Base-by-base conservation (phyloP, 23 tunicate genomes). In the Halocynthia roretzi region DNA sequence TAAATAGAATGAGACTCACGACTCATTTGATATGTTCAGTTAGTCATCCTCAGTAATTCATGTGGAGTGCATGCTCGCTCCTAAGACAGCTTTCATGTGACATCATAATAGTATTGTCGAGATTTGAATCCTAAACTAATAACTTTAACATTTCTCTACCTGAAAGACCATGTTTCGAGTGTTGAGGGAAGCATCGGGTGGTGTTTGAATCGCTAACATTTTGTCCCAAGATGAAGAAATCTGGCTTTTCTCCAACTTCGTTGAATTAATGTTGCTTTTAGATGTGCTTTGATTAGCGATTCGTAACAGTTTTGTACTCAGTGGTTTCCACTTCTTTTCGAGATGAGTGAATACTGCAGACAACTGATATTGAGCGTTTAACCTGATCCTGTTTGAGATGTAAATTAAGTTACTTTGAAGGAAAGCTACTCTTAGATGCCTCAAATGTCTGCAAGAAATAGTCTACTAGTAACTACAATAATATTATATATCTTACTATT, bases 131-230 rank as follows among this genome's bases (percentile, higher is more conserved):
- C 44, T 31, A 31, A 4, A 31, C 44, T 31, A 31, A 4, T 31
- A 31, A 71, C 77, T 71, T 15, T 21, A 5, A 12, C 11, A 51
- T 19, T 7, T 7, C 75, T 61, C 0, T 8, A 87, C 93, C 86
- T 87, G 87, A 65, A 83, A 85, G 31, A 87, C 86, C 72, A 83
- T 71, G 63, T 77, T 76, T 31, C 80, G 71, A 22, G 86, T 76
- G 18, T 87, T 87, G 5, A 82, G 80, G 18, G 86, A 62, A 49
- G 75, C 76, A 9, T 82, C 93, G 7, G 93, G 85, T 17, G 93
- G 93, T 51, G 84, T 50, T 40, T 70, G 83, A 18, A 87, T 77
- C 78, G 53, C 86, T 7, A 87, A 12, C 31, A 23, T 61, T 12
- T 6, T 18, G 12, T 61, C 56, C 61, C 20, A 56, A 6, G 40